Percentiles rank a stretch among this genome's conserved stretches.
Conservation (phyloP, 2,113 vertebrate genomes). For the Eonycteris spelaea region DNA sequence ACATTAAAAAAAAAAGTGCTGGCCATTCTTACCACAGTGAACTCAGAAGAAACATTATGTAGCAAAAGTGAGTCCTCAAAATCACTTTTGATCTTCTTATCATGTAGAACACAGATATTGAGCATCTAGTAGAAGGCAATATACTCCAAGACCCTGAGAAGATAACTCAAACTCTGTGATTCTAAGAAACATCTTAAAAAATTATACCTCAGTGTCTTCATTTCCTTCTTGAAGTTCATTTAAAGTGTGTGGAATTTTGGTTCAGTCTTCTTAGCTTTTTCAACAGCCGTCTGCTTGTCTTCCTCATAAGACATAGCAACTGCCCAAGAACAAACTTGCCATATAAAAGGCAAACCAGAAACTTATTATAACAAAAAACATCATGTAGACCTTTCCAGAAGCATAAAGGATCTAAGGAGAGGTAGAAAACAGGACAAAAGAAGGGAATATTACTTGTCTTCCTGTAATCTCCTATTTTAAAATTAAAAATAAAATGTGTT, state of each 20-base stretch:
- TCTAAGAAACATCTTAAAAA: background rate
- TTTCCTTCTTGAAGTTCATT: slow-evolving; percentile 82
- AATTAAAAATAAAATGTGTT: background rate
- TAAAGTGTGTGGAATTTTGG: slow-evolving; percentile 81
- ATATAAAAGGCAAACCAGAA: slow-evolving; percentile 92
- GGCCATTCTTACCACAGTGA: background rate
- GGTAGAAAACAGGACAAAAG: background rate
- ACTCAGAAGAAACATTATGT: background rate
- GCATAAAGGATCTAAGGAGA: slow-evolving; percentile 86
- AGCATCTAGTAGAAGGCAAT: background rate
- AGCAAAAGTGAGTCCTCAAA: background rate
- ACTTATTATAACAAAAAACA: slow-evolving; percentile 89
- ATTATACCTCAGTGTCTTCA: slow-evolving; percentile 81
- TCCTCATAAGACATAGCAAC: slow-evolving; percentile 89
- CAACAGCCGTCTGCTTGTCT: slow-evolving; percentile 84
- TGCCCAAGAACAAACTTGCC: slow-evolving; percentile 88
- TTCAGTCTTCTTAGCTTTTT: slow-evolving; percentile 81
- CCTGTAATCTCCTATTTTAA: background rate
- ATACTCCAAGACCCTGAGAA: background rate
- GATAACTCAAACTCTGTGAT: background rate
- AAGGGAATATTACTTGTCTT: background rate
- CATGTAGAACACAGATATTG: background rate
- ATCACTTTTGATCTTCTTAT: background rate
- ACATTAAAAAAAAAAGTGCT: background rate
- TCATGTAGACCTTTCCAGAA: slow-evolving; percentile 75